Evolutionary conservation across 2,888 invertebrate species (phyloP), one percentile per base, ranked within the genome.

Genomic region (Apoderus coryli): DNA sequence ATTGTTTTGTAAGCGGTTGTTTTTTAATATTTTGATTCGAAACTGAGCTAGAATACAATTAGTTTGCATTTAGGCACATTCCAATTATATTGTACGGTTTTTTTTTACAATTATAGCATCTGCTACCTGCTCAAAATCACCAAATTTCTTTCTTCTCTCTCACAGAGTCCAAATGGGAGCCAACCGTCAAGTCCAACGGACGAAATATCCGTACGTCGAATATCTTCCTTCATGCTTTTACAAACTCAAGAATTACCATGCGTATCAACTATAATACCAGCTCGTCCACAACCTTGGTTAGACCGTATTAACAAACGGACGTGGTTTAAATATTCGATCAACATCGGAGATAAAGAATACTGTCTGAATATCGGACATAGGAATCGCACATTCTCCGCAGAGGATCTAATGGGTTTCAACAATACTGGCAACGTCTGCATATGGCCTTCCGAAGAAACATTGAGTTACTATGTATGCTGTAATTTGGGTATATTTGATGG

Each of bases 351-450:
- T 26, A 53, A 52, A 6, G 60, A 65, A 31, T 72, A 62, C 46
- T 60, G 52, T 13, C 60, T 74, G 3, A 63, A 67, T 37, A 64
- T 77, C 19, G 67, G 70, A 16, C 69, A 70, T 41, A 54, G 70
- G 28, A 65, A 65, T 34, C 64, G 69, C 32, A 67, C 62, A 22
- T 67, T 77, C 46, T 76, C 76, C 2, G 74, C 76, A 10, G 68
- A 65, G 46, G 76, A 79, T 45, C 58, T 80, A 26, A 76, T 76
- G 63, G 80, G 80, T n/a, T 80, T 78, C 57, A 80, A 81, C 48
- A 80, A 80, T 46, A 80, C 80, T 1, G 80, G 80, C 25, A 81
- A 80, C 53, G 68, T 81, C 4, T 77, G 78, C 53, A 72, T 80
- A 4, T 80, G 80, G 80, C 78, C 79, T 9, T 79, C 78, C 1